Base-by-base conservation (phyloP, 2,113 vertebrate genomes). In the Apteryx owenii region DNA sequence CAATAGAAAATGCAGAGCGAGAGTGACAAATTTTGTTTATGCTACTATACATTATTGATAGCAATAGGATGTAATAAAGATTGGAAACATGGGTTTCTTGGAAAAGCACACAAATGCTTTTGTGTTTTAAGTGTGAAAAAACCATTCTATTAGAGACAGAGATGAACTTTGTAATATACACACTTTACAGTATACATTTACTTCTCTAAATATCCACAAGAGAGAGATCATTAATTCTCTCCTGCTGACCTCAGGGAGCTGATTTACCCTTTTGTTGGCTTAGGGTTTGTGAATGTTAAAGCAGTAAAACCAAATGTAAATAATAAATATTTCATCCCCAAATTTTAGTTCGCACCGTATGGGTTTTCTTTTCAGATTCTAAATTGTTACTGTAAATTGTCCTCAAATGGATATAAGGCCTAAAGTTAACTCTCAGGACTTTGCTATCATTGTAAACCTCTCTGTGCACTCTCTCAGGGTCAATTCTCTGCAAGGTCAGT, bases 191-290 rank as follows among this genome's bases (percentile, higher is more conserved):
- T 54, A 73, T 33, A 31, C 26, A 28, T 91, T 91, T 81, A 53
- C 44, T 92, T 96, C 72, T 90, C 26, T 93, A 94, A 96, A 97
- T 71, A 60, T 89, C 89, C n/a, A 60, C 17, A 42, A 51, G 10
- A 75, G 65, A 90, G 29, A 93, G 46, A 68, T 58, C 40, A 72
- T 85, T 79, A 76, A 38, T 96, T 92, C 50, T 85, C 23, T 15
- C 19, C 58, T 92, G 51, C 10, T 95, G 33, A 25, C 76, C 48
- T 78, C 70, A 90, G 66, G 69, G 84, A 73, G 60, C 50, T 70
- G n/a, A 79, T 92, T 97, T 85, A 72, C 40, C 36, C 79, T 91
- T 95, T 88, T 54, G 53, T 73, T 80, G 5, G 13, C n/a, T 38
- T 48, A 16, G 12, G 51, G 51, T 62, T 16, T 87, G n/a, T 64